Evolutionary conservation across 2,888 invertebrate genomes (phyloP), one percentile per base, ranked within the genome.

Genomic region (Palloptera scutellata): DNA sequence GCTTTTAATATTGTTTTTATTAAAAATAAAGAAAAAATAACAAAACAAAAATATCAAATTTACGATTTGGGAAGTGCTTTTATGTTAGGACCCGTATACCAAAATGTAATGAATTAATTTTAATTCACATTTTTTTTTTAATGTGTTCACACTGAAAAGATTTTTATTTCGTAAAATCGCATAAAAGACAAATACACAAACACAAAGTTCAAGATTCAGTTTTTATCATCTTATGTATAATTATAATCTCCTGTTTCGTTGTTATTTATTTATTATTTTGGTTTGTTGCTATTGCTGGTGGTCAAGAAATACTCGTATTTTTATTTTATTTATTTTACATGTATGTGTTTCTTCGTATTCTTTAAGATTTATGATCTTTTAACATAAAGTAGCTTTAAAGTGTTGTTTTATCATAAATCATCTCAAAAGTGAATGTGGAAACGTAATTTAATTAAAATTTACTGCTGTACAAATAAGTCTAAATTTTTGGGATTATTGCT

Each of bases 371-470:
- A 60, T 60, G 60, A 17, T 13, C 41, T 60, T 48, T 41, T 42
- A 45, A 60, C 45, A 13, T 45, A 60, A 60, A 60, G 60, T 60
- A 60, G 60, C 60, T 60, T 60, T 60, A 60, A 60, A 60, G 60
- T 48, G 42, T 64, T 52, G 51, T 20, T 59, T 51, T 20, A 51
- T 41, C 64, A 64, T 64, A 64, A 64, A 64, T 64, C 64, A 64
- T 64, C 40, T 40, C 10, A 19, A 15, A 40, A 51, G 64, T 59
- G 59, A 59, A 64, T 59, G 64, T 52, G 48, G 51, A 20, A 59
- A 48, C 30, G 30, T 64, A 52, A 64, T 64, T 64, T 64, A 64
- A 64, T 64, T 64, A 59, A 60, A 64, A 58, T 64, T 64, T 59
- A 59, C 58, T 52, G 51, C 59, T 58, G 41, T 52, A 17, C 19